Percentiles rank a stretch among this genome's conserved stretches.
These are phyloP conservation scores for Trypoxylus dichotomus DNA, from an alignment of 1,140 invertebrate genomes.

Conservation along the genomic window DNA sequence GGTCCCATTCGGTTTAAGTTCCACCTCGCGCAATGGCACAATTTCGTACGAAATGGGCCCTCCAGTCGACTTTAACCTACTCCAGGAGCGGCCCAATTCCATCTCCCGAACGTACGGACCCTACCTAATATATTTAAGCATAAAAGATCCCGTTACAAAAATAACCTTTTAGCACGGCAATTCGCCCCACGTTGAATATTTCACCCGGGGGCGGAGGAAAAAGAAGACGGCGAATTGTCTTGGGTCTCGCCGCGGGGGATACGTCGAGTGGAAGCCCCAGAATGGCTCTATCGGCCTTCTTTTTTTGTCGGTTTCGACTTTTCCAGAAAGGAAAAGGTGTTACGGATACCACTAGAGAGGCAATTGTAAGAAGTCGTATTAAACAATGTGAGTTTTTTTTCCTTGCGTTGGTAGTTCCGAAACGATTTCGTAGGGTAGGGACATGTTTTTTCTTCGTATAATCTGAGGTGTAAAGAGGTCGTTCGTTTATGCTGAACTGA, in stretches of 20 bases:
- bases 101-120: neutral
- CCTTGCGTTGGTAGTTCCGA: too few species aligned
- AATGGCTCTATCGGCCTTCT: neutral
- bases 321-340: neutral
- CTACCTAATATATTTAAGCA: neutral
- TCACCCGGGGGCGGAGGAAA: neutral
- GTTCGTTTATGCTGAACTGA: too few species aligned
- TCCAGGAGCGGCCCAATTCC: neutral
- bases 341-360: too few species aligned
- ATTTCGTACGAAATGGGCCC: neutral
- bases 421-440: too few species aligned
- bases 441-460: neutral
- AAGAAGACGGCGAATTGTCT: neutral
- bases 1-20: neutral
- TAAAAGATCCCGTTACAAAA: neutral
- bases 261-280: neutral
- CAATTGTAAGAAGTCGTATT: neutral
- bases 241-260: neutral
- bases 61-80: neutral
- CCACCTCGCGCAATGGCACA: neutral
- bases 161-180: conserved; percentile 1
- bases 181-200: neutral
- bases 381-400: neutral
- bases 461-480: too few species aligned
- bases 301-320: neutral